phyloP scores from a whole-genome alignment of 1,140 invertebrate genomes.

The Brachionus paranguensis region DNA sequence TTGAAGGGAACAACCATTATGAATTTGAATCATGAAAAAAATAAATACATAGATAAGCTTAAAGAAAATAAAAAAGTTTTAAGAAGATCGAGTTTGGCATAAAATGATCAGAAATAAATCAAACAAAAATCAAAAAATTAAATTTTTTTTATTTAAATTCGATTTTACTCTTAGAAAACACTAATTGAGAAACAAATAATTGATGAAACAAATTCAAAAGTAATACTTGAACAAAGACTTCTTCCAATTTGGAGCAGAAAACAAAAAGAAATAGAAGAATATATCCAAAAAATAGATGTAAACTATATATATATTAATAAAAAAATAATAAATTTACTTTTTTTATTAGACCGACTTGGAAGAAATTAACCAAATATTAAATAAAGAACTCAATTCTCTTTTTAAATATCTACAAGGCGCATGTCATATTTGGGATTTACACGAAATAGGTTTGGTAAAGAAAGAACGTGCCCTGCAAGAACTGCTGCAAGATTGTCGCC shows the following conservation, averaged over 20 bases:
- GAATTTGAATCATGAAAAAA: too few species aligned
- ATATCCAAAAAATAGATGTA: slow-evolving; percentile 28
- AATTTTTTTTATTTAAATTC: neutral
- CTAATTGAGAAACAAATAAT: slow-evolving; percentile 12
- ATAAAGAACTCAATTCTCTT: slow-evolving; percentile 46
- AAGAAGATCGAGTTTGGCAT: too few species aligned
- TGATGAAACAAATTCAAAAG: slow-evolving; percentile 27
- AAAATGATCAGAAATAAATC: too few species aligned
- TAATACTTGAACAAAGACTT: slow-evolving; percentile 3
- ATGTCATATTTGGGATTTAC: slow-evolving; percentile 54
- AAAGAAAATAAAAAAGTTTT: too few species aligned
- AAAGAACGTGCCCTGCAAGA: slow-evolving; percentile 53
- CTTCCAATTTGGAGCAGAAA: slow-evolving; percentile 34
- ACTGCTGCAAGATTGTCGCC: slow-evolving; percentile 49
- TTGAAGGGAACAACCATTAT: too few species aligned
- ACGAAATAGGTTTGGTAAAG: slow-evolving; percentile 52
- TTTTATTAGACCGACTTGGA: slow-evolving; percentile 48
- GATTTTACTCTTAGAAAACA: neutral
- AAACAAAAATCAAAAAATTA: too few species aligned
- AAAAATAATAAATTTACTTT: neutral
- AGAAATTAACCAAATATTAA: slow-evolving; percentile 45
- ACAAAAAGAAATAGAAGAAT: slow-evolving; percentile 38
- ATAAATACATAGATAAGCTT: too few species aligned
- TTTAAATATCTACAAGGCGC: slow-evolving; percentile 53
- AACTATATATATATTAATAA: neutral